Percentiles rank a stretch among this genome's conserved stretches.
These are phyloP conservation scores for Hydriomena furcata DNA, from an alignment of 2,888 invertebrate species.

Conservation along the genomic window DNA sequence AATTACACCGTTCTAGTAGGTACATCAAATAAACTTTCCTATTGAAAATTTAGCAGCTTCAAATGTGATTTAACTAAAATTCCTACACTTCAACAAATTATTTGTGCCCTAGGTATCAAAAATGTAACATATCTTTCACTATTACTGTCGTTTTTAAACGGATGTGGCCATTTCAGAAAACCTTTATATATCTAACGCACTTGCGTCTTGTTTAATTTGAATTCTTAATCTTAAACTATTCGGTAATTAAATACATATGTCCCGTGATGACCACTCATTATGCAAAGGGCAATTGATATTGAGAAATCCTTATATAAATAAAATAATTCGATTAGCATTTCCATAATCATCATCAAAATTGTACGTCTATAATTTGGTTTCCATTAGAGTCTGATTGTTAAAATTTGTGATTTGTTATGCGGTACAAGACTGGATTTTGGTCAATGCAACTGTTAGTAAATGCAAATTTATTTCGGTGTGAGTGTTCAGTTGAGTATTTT, in stretches of 20 bases:
- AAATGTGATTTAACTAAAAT: too few species aligned
- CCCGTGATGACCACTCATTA: constrained; percentile 27
- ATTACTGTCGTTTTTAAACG: background rate
- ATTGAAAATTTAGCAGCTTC: too few species aligned
- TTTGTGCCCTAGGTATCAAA: too few species aligned
- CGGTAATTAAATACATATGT: constrained; percentile 7
- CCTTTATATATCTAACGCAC: background rate
- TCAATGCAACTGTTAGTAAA: constrained; percentile 5
- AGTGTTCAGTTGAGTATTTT: background rate
- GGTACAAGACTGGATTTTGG: background rate
- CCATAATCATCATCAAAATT: constrained; percentile 38
- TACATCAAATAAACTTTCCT: too few species aligned
- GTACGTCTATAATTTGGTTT: constrained; percentile 46
- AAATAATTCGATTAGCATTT: constrained; percentile 44
- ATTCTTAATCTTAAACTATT: constrained; percentile 1
- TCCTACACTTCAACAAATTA: too few species aligned
- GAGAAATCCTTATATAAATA: constrained; percentile 39
- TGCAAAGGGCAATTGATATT: constrained; percentile 37
- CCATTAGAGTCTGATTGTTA: constrained; percentile 48
- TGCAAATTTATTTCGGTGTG: too few species aligned
- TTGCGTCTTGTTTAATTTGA: constrained; percentile 1
- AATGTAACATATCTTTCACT: background rate
- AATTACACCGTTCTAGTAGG: too few species aligned
- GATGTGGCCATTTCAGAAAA: background rate
- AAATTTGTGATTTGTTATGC: constrained; percentile 16